A percentile compares a stretch with the other conserved stretches of the same genome.
phyloP scores from a whole-genome alignment of 1,140 invertebrate genomes.

The Lepidurus apus region DNA sequence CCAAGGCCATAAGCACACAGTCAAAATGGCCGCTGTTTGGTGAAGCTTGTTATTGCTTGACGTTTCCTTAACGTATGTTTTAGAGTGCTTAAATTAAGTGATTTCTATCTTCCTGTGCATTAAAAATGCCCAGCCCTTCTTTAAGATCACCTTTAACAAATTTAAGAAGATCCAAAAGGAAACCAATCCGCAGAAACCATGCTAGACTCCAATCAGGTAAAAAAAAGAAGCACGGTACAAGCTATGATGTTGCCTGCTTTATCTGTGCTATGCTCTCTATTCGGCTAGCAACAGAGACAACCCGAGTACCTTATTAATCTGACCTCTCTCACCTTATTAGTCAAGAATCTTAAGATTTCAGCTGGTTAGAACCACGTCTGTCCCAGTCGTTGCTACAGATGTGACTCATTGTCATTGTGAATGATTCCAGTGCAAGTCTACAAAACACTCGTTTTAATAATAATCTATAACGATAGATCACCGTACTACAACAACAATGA shows the following conservation, averaged over 20 bases:
- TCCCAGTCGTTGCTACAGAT: no score
- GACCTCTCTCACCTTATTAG: neutral
- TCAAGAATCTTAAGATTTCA: no score
- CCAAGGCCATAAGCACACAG: slow-evolving; percentile 13
- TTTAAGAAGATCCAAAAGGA: slow-evolving; percentile 33
- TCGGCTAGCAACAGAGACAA: neutral
- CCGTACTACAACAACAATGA: no score
- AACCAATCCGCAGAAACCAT: slow-evolving; percentile 29
- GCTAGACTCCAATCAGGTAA: slow-evolving; percentile 26
- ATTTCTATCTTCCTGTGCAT: neutral
- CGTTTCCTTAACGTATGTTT: slow-evolving; percentile 17
- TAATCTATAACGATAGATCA: no score
- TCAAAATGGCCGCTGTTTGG: slow-evolving; percentile 18
- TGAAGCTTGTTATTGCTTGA: slow-evolving; percentile 15
- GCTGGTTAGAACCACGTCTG: no score
- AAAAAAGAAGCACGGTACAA: neutral
- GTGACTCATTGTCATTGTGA: no score
- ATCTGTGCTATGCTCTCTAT: no score
- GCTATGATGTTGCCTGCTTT: neutral
- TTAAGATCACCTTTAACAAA: slow-evolving; percentile 30
- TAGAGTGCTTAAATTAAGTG: slow-evolving; percentile 3
- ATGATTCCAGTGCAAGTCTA: no score
- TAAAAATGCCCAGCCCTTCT: slow-evolving; percentile 33
- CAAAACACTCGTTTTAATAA: no score
- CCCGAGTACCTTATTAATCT: neutral